Base-by-base conservation (phyloP, 2,888 invertebrate species). In the Dasysyrphus tricinctus region DNA sequence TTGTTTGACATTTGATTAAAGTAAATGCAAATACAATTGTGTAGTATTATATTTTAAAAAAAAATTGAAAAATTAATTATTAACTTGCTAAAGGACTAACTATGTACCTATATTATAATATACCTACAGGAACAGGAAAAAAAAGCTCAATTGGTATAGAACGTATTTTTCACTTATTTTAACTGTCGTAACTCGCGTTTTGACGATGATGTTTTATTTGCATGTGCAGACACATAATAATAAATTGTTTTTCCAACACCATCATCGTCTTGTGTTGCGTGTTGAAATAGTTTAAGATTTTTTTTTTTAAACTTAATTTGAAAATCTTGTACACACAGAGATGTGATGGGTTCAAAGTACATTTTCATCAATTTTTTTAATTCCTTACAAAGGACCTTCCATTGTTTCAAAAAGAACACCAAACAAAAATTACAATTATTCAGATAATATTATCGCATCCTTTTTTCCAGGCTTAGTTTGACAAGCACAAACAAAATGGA, bases 191-290 rank as follows among this genome's bases (percentile, higher is more conserved):
- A 59, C 24, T 24, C 80, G 51, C 67, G 73, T 47, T 49, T 54
- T 51, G 49, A 49, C 76, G 67, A 84, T 85, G 73, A 85, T 80
- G 73, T 73, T 54, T 29, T 19, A 61, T 69, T 85, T 61, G 84
- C 84, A 77, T 85, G 84, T 56, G 59, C 16, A 37, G 47, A 39
- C 37, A 54, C 42, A 72, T 80, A 57, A 67, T 44, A 67, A 61
- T 51, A 29, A 73, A 73, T 69, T 29, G 77, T 44, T 61, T 24
- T 42, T 9, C 77, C 67, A 77, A 85, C 84, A 74, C 67, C 59
- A 51, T 47, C 32, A 8, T 29, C 65, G 29, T 34, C 47, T 19
- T 14, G 16, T 32, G 65, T 65, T 32, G 65, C 65, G 16, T 65
- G 65, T 47, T 65, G 11, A 47, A 47, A 65, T 47, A 61, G 14